These are phyloP conservation scores for Lucifuga dentata DNA, from an alignment of 2,113 vertebrate species.

Conservation along the genomic window DNA sequence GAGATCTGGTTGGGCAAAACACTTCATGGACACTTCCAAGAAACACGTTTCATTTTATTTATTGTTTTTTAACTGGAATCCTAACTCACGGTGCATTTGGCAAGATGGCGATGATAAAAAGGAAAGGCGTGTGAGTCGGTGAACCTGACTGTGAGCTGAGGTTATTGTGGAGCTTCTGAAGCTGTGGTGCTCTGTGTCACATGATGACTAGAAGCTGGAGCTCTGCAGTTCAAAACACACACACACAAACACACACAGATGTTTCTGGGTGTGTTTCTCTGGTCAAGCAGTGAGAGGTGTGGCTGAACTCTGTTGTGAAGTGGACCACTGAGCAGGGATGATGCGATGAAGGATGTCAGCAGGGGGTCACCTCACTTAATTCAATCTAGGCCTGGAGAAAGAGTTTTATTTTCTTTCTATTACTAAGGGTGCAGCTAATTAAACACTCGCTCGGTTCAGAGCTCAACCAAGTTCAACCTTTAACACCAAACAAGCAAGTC, in stretches of 20 bases:
- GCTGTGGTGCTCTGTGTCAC: slow-evolving; percentile 34
- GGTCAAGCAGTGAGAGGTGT: slow-evolving; percentile 32
- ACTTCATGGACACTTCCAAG: background rate
- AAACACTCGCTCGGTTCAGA: background rate
- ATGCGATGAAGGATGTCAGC: slow-evolving; percentile 11
- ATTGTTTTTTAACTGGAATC: slow-evolving; percentile 9
- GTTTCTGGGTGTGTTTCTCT: slow-evolving; percentile 53
- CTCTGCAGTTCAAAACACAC: background rate
- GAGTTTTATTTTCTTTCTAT: slow-evolving; percentile 31
- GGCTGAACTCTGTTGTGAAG: slow-evolving; percentile 20
- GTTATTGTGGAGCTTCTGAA: slow-evolving; percentile 42
- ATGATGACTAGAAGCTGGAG: slow-evolving; percentile 38
- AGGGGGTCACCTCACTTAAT: slow-evolving; percentile 14
- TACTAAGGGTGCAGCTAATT: background rate
- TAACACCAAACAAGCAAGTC: too few species aligned
- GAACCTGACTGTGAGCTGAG: slow-evolving; percentile 37
- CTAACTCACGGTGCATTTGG: background rate
- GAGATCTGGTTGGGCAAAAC: too few species aligned
- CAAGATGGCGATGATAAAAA: background rate
- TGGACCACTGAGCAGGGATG: slow-evolving; percentile 37
- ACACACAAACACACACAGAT: slow-evolving; percentile 50
- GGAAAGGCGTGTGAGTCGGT: background rate
- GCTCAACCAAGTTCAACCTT: too few species aligned
- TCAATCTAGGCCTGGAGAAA: slow-evolving; percentile 27
- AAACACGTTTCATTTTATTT: background rate